Base-by-base conservation (phyloP, 2,888 invertebrate species). In the Nowickia ferox region DNA sequence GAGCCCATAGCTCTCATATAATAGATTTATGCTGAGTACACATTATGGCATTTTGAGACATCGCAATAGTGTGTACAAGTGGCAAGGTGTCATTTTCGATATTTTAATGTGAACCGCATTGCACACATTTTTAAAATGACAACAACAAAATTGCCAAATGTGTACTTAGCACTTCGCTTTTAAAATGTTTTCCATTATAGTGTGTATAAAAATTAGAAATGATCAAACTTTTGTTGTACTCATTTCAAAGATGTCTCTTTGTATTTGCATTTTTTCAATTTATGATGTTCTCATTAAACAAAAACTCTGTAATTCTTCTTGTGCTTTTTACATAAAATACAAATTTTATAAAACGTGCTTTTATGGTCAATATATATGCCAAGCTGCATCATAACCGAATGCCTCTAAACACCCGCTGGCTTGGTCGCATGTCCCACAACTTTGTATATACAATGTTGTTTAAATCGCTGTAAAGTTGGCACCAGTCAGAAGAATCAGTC, bases 361-460 rank as follows among this genome's bases (percentile, higher is more conserved):
- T 86, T 81, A 81, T 77, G 81, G 81, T 84, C 77, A 77, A 30
- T 30, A 0, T 4, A 30, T 30, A 4, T 30, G 30, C 4, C 53
- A 53, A 71, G 17, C 51, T 71, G 61, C 69, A 30, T 42, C 9
- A 11, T 13, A 48, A 11, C 3, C n/a, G 19, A 51, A 59, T 75
- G 22, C 51, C 66, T 46, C 5, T 44, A 53, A 69, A 76, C 61
- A 75, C 69, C 82, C 82, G 82, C 82, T 76, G 76, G 82, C 75
- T 63, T 42, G 68, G 68, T 30, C 75, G 74, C 66, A 75, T 76
- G 61, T 76, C 61, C 59, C 53, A 11, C 63, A 72, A 80, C 83
- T 76, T 83, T 86, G 79, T 83, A 83, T 15, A 59, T 79, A 82
- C 81, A 86, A 82, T 82, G 79, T 66, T 66, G 66, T 74, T 59